Evolutionary conservation across 2,888 invertebrate species (phyloP).

Genomic region (Polydesmus complanatus): DNA sequence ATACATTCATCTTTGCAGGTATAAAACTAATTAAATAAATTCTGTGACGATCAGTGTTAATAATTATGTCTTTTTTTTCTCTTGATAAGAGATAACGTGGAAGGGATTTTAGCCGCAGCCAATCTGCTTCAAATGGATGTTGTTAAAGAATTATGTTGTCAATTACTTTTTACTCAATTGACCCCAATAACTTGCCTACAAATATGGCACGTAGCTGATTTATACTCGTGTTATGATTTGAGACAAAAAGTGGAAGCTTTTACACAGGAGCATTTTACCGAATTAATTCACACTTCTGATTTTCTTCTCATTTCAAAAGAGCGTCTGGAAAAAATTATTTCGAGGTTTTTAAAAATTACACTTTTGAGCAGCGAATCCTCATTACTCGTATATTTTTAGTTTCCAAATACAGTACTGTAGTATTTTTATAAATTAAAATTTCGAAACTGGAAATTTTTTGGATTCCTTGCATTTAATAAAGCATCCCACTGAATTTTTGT

Average conservation of each 20-base stretch:
- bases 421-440: background rate
- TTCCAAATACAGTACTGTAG: no score
- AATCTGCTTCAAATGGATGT: slow-evolving; percentile 17
- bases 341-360: slow-evolving; percentile 9
- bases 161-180: slow-evolving; percentile 14
- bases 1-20: slow-evolving; percentile 10
- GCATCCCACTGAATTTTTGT: background rate
- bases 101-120: slow-evolving; percentile 15
- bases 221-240: slow-evolving; percentile 15
- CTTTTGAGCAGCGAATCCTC: background rate
- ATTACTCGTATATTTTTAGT: background rate
- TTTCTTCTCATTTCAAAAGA: slow-evolving; percentile 14
- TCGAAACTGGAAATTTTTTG: background rate
- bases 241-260: slow-evolving; percentile 13
- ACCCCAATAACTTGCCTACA: slow-evolving; percentile 16
- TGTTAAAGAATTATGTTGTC: slow-evolving; percentile 15
- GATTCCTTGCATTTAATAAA: background rate
- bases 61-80: no score
- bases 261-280: slow-evolving; percentile 16
- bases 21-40: background rate
- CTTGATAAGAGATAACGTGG: slow-evolving; percentile 16
- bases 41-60: no score
- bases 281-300: slow-evolving; percentile 14
- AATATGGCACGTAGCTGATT: slow-evolving; percentile 17
- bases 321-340: slow-evolving; percentile 15